Conservation (phyloP, 2,888 invertebrate genomes). For the Rhopalosiphum nymphaeae region DNA sequence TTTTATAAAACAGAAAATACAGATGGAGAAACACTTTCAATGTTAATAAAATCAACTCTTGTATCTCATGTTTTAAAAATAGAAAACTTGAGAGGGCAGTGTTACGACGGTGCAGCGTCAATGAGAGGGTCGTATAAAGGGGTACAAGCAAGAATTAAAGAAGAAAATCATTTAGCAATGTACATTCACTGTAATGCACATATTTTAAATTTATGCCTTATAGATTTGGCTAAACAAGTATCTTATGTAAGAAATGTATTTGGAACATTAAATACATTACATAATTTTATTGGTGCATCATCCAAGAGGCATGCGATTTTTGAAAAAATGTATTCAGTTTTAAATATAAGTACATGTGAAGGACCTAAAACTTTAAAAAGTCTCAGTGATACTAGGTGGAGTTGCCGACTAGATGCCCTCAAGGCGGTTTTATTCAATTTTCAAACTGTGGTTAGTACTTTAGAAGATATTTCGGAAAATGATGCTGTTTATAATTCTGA, state of each 20-base stretch:
- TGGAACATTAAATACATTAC: constrained; percentile 10
- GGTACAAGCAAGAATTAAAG: constrained; percentile 67
- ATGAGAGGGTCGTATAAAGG: constrained; percentile 67
- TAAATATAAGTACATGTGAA: background rate
- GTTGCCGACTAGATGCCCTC: constrained; percentile 1
- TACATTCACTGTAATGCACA: constrained; percentile 67
- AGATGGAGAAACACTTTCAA: constrained; percentile 52
- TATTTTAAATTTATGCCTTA: background rate
- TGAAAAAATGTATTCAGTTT: background rate
- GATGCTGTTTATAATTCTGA: background rate
- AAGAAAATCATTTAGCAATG: constrained; percentile 66
- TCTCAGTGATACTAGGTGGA: background rate
- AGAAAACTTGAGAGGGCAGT: constrained; percentile 66
- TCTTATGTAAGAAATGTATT: background rate
- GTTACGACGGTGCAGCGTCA: constrained; percentile 67
- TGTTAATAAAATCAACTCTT: constrained; percentile 48
- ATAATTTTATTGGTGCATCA: constrained; percentile 9
- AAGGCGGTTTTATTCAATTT: constrained; percentile 4
- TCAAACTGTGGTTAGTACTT: background rate
- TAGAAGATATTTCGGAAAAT: background rate
- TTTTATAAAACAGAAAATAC: constrained; percentile 58
- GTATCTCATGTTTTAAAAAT: background rate
- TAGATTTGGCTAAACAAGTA: constrained; percentile 6
- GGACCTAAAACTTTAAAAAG: constrained; percentile 13
- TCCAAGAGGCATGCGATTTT: background rate